Evolutionary conservation across 1,140 invertebrate genomes (phyloP).

Genomic region (Rhyacophila brunnea): DNA sequence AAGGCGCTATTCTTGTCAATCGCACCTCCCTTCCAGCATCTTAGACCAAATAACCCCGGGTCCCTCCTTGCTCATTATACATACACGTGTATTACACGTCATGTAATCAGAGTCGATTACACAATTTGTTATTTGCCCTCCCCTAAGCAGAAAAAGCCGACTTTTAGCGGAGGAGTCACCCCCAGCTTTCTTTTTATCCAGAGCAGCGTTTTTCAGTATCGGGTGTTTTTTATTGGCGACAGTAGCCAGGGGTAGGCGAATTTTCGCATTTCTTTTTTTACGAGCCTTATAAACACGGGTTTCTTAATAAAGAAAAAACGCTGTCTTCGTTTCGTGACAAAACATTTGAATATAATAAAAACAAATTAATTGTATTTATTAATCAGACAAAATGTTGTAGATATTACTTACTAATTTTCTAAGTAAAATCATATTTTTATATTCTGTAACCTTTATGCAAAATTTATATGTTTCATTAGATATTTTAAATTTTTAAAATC

Average conservation of each 20-base stretch:
- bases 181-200: constrained; percentile 18
- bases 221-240: constrained; percentile 29
- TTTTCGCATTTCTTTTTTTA: neutral
- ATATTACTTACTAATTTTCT: no score
- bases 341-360: neutral
- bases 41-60: constrained; percentile 1
- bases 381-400: no score
- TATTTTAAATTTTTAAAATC: no score
- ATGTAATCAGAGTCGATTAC: constrained; percentile 37
- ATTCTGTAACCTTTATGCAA: no score
- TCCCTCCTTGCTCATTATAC: constrained; percentile 29
- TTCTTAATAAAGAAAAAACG: neutral
- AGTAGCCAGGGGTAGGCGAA: constrained; percentile 1
- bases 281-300: neutral
- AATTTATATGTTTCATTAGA: no score
- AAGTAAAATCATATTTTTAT: no score
- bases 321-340: neutral
- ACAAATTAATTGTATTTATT: no score
- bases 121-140: constrained; percentile 34
- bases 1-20: neutral
- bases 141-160: neutral
- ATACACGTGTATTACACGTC: constrained; percentile 35
- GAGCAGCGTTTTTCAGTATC: constrained; percentile 23
- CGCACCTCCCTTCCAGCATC: neutral
- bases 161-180: constrained; percentile 9